Base-by-base conservation (phyloP, 2,888 invertebrate genomes). In the Synergus gifuensis region DNA sequence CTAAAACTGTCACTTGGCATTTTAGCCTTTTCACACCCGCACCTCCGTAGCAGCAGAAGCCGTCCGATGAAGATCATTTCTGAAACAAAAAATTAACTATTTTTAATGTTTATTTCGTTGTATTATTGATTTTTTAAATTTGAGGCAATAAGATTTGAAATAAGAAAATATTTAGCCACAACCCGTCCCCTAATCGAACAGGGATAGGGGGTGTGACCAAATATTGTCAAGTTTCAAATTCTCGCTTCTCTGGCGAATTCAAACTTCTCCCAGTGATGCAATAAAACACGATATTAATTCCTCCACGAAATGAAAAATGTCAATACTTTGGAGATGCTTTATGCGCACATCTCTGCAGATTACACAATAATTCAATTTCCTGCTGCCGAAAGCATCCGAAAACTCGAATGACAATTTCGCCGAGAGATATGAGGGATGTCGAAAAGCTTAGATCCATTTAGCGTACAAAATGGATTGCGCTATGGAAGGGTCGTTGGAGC, bases 341-440 rank as follows among this genome's bases (percentile, higher is more conserved):
- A 40, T 66, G 60, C 28, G 18, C 54, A 16, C 67, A 64, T 77
- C 73, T 64, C 22, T 9, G 12, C 46, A 78, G 58, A 67, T 73
- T 60, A 64, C 76, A 78, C 69, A 60, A 73, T 54, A 73, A 73
- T 73, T 73, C 73, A 73, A 73, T 73, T 73, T 73, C 73, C 73
- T 73, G 73, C 36, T 40, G 73, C n/a, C 73, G 73, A 73, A 54
- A 73, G 73, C 49, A 54, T 49, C 54, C 54, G 54, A 73, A 73
- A 73, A 73, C 49, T 73, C 49, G 73, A 73, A 73, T 73, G 54
- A 73, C n/a, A 54, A 73, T 73, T 54, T 40, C 54, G 36, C 54
- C 5, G 14, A 73, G n/a, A 73, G 54, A 73, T 36, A 28, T 49
- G 54, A 54, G 73, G 73, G 73, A 73, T 73, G 73, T 73, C 73